Evolutionary conservation across 2,888 invertebrate genomes (phyloP).

Genomic region (Imbricaverruca yamaguchii): DNA sequence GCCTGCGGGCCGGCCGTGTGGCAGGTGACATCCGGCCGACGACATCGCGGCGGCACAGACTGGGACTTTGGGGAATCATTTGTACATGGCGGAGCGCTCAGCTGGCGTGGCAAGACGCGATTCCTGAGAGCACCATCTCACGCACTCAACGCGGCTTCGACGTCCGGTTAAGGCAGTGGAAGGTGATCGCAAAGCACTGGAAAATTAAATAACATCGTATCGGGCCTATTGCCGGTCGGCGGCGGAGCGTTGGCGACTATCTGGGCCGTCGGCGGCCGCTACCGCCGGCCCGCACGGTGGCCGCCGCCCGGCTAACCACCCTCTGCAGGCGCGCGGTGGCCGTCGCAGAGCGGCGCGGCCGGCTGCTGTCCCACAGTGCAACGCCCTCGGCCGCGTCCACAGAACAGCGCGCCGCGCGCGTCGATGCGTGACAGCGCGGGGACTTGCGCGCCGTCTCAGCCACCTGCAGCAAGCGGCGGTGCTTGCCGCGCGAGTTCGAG

Average conservation of each 20-base stretch:
- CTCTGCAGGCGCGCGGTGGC: neutral
- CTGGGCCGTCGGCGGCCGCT: neutral
- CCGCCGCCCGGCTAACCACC: neutral
- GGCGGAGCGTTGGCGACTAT: neutral
- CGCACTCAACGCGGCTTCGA: neutral
- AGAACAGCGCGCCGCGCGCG: neutral
- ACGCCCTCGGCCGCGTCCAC: conserved; percentile 18
- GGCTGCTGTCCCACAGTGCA: conserved; percentile 13
- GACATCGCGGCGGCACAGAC: too few relatives aligned
- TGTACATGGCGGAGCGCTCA: neutral
- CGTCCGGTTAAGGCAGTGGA: too few relatives aligned
- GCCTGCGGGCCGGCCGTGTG: too few relatives aligned
- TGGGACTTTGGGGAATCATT: conserved; percentile 15
- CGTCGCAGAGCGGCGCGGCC: neutral
- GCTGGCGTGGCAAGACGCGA: neutral
- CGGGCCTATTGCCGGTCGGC: too few relatives aligned
- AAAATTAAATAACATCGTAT: too few relatives aligned
- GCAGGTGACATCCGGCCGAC: too few relatives aligned
- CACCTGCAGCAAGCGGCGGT: neutral
- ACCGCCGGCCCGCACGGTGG: neutral
- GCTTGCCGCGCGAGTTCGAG: neutral
- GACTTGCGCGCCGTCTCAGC: neutral
- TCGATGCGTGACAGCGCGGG: conserved; percentile 16
- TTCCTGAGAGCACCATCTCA: conserved; percentile 3
- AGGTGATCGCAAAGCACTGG: too few relatives aligned